Evolutionary conservation across 2,888 invertebrate genomes (phyloP).

Genomic region (Drosophila diplacantha): DNA sequence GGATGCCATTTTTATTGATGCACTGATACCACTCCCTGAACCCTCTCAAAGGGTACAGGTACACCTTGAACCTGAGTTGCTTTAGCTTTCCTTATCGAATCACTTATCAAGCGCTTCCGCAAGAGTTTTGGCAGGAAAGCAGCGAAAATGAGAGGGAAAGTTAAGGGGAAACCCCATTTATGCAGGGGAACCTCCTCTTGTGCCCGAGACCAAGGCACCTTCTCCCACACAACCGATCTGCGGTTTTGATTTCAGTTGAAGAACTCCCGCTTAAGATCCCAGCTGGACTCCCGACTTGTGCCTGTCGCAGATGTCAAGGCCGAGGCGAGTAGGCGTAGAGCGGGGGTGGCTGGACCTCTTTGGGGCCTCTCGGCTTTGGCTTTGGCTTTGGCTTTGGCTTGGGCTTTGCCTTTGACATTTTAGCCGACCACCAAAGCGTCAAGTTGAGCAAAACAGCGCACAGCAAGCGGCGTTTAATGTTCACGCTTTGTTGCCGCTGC

Average conservation of each 20-base stretch:
- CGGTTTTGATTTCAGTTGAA: neutral
- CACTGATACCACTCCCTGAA: no score
- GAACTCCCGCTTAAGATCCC: neutral
- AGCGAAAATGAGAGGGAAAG: neutral
- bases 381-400: neutral
- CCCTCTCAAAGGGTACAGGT: no score
- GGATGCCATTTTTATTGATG: neutral
- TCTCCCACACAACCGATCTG: neutral
- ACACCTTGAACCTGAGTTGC: no score
- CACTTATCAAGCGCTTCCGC: neutral
- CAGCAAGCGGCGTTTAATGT: slow-evolving; percentile 41
- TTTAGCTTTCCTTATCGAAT: neutral
- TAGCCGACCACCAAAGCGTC: slow-evolving; percentile 25
- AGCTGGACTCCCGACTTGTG: slow-evolving; percentile 6
- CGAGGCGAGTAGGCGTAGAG: neutral
- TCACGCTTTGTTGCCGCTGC: slow-evolving; percentile 40
- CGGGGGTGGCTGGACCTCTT: neutral
- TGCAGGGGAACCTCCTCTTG: no score
- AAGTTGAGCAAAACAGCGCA: slow-evolving; percentile 15
- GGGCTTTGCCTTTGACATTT: slow-evolving; percentile 34
- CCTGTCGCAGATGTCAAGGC: slow-evolving; percentile 4
- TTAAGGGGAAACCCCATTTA: neutral
- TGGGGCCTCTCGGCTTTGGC: neutral
- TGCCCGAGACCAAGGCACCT: neutral
- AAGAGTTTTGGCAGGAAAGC: neutral